A percentile compares a stretch with the other conserved stretches of the same genome.
Evolutionary conservation across 2,888 invertebrate species (phyloP).

Genomic region (Netelia melanura): DNA sequence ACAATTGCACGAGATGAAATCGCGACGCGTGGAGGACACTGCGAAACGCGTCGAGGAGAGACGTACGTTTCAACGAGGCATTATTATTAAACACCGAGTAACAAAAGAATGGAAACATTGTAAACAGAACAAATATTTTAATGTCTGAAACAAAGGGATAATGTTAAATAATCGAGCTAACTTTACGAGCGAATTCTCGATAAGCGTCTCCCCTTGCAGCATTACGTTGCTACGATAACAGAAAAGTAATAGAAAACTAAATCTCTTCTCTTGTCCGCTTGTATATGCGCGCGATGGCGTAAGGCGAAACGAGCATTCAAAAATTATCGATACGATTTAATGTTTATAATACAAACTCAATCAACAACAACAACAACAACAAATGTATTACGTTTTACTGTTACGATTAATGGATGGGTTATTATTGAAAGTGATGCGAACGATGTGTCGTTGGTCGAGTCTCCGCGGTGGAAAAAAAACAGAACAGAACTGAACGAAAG

Average conservation of each 20-base stretch:
- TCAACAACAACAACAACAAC: slow-evolving; percentile 7
- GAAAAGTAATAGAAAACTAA: too few relatives aligned
- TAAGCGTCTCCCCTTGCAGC: too few relatives aligned
- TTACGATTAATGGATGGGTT: slow-evolving; percentile 43
- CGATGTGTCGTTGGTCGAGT: slow-evolving; percentile 31
- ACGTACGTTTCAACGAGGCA: background rate
- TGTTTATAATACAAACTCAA: slow-evolving; percentile 44
- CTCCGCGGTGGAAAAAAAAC: background rate
- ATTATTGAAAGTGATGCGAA: slow-evolving; percentile 39
- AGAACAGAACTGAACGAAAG: background rate
- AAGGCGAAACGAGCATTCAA: slow-evolving; percentile 27
- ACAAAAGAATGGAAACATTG: too few relatives aligned
- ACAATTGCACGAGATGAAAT: slow-evolving; percentile 40
- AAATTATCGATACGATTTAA: slow-evolving; percentile 56
- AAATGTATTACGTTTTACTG: slow-evolving; percentile 54
- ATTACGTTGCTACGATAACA: too few relatives aligned
- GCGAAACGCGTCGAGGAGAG: slow-evolving; percentile 13
- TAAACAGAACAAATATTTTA: too few relatives aligned
- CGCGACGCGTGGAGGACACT: slow-evolving; percentile 17
- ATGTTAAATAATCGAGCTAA: too few relatives aligned
- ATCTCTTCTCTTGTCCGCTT: too few relatives aligned
- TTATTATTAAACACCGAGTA: too few relatives aligned
- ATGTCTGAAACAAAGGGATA: too few relatives aligned
- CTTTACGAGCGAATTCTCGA: too few relatives aligned
- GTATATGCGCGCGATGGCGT: too few relatives aligned